phyloP scores from a whole-genome alignment of 2,888 invertebrate genomes.

The Leptopilina syphax region DNA sequence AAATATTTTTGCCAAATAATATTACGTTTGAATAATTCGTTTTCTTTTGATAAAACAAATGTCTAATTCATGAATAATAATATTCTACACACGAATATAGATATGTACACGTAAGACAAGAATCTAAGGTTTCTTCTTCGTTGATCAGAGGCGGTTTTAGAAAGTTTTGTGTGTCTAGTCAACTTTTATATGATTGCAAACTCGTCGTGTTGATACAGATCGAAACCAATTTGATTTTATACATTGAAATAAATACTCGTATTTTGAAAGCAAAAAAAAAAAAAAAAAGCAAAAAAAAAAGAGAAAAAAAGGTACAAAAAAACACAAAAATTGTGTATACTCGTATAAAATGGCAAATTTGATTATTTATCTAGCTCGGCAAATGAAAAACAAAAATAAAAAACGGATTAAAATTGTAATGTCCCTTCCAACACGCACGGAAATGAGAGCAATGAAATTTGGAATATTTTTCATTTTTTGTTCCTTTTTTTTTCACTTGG shows the following conservation, averaged over 20 bases:
- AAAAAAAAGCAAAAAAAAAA: neutral
- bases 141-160: constrained; percentile 19
- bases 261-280: neutral
- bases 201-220: neutral
- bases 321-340: neutral
- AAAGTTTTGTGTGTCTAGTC: constrained; percentile 18
- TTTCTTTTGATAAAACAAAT: neutral
- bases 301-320: neutral
- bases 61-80: neutral
- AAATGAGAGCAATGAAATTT: neutral
- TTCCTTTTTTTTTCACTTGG: neutral
- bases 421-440: neutral
- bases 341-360: neutral
- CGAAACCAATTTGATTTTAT: constrained; percentile 8
- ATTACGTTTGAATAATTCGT: neutral
- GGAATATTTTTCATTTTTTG: constrained; percentile 24
- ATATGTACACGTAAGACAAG: neutral
- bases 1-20: neutral
- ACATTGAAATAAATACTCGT: neutral
- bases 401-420: constrained; percentile 1
- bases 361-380: neutral
- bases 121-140: constrained; percentile 12
- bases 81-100: too few species aligned
- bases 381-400: neutral
- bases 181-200: constrained; percentile 5